Evolutionary conservation across 2,113 vertebrate species (phyloP).

Genomic region (Dipodomys merriami): DNA sequence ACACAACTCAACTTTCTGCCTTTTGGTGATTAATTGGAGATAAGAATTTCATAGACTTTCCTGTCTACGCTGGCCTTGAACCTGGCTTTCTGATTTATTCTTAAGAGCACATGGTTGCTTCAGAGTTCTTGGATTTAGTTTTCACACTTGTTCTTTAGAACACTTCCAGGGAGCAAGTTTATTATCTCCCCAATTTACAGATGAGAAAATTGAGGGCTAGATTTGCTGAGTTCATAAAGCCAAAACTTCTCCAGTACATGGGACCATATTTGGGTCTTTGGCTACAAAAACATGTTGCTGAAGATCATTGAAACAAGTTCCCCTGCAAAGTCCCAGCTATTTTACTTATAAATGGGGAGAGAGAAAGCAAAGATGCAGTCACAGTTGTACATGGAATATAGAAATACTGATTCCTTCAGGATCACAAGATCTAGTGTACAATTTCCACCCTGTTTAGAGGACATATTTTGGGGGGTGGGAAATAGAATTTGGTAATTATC

Average conservation of each 20-base stretch:
- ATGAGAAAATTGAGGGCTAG: not conserved
- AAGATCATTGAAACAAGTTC: not conserved
- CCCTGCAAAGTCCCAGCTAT: not conserved
- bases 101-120: not conserved
- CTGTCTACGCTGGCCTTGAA: too few species aligned
- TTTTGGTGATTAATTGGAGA: too few species aligned
- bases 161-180: not conserved
- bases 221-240: not conserved
- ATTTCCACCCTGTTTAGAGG: not conserved
- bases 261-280: not conserved
- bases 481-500: not conserved
- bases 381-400: not conserved
- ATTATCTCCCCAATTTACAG: not conserved
- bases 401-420: not conserved
- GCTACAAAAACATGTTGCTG: not conserved
- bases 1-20: too few species aligned
- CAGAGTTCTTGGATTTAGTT: not conserved
- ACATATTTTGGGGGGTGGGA: not conserved
- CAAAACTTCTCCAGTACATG: not conserved
- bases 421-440: not conserved
- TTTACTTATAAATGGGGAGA: constrained; percentile 24
- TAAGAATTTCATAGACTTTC: too few species aligned
- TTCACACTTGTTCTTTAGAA: not conserved
- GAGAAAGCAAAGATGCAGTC: constrained; percentile 13
- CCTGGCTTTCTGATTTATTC: too few species aligned